These are phyloP conservation scores for Palythoa grandis DNA, from an alignment of 92 coral and sea anemone species.

Conservation along the genomic window DNA sequence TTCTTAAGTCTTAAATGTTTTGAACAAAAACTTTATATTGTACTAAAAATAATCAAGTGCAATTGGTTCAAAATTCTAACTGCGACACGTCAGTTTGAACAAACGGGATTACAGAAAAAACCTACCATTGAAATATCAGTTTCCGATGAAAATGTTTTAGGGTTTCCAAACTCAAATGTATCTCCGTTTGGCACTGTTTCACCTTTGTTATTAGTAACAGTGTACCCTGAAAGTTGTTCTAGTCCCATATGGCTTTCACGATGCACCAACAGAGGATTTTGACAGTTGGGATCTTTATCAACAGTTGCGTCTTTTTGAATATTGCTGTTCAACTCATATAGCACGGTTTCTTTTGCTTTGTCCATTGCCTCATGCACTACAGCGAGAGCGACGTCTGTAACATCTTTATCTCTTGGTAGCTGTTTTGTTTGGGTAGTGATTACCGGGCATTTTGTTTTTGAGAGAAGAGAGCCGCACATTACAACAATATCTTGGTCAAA, in stretches of 20 bases:
- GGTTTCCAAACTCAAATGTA: neutral
- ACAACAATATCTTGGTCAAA: neutral
- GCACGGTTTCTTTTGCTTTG: conserved; percentile 3
- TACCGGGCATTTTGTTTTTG: neutral
- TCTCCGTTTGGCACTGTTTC: neutral
- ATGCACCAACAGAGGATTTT: neutral
- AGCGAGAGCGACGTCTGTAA: neutral
- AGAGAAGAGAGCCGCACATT: conserved; percentile 13
- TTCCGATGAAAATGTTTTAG: neutral
- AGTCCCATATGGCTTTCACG: neutral
- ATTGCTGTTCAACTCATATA: neutral
- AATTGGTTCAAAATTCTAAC: no score
- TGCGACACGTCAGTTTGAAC: no score
- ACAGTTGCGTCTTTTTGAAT: neutral
- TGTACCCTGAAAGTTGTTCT: neutral
- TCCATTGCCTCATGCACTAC: neutral
- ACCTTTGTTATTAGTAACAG: neutral
- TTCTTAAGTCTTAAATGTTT: no score
- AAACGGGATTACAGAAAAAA: no score
- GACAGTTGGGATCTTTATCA: neutral
- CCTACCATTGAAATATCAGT: no score
- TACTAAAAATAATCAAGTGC: no score
- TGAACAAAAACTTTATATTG: no score
- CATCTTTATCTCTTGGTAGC: neutral
- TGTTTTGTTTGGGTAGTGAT: neutral